These are phyloP conservation scores for Corythornis cristatus DNA, from an alignment of 2,113 vertebrate species.

Conservation along the genomic window DNA sequence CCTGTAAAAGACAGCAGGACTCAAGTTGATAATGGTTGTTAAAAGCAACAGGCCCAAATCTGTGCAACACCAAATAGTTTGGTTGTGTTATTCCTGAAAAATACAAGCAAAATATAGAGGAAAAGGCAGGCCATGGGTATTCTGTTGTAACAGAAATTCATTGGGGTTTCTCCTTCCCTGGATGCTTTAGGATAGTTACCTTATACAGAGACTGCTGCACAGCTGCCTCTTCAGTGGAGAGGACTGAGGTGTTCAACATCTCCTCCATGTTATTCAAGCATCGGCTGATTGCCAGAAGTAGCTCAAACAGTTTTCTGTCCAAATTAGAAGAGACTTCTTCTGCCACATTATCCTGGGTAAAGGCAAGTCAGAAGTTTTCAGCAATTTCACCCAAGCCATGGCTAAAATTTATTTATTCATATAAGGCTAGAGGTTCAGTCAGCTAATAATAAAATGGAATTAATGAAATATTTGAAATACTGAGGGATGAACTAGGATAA, in stretches of 20 bases:
- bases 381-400: not conserved
- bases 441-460: not conserved
- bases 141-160: not conserved
- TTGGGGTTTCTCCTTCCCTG: not conserved
- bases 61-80: not conserved
- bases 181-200: conserved; percentile 63
- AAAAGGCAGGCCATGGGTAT: not conserved
- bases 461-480: not conserved
- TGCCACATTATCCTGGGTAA: conserved; percentile 65
- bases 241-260: conserved; percentile 69
- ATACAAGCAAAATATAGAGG: not conserved
- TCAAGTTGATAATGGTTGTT: not conserved
- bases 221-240: conserved; percentile 57
- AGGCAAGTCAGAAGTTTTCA: conserved; percentile 5
- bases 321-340: conserved; percentile 60
- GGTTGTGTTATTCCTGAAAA: not conserved
- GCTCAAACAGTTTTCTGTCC: conserved; percentile 83
- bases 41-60: not conserved
- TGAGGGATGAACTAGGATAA: not conserved
- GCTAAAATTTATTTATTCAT: not conserved
- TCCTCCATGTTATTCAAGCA: conserved; percentile 78
- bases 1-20: not conserved
- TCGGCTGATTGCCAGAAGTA: conserved; percentile 75
- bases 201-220: conserved; percentile 74
- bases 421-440: not conserved